These are phyloP conservation scores for Hypomesus transpacificus DNA, from an alignment of 2,113 vertebrate species.

Conservation along the genomic window DNA sequence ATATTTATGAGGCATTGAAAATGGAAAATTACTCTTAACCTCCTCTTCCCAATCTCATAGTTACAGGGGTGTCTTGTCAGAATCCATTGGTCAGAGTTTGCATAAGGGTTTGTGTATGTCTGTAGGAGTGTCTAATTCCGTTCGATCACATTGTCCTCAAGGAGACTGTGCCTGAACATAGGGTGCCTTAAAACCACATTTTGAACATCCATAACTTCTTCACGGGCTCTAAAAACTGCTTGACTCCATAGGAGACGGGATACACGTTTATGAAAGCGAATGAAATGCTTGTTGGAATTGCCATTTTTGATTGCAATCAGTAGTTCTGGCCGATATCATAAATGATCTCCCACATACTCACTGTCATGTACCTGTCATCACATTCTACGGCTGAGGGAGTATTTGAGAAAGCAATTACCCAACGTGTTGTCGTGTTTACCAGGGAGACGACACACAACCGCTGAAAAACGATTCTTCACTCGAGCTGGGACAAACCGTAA, in stretches of 20 bases:
- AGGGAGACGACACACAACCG: neutral
- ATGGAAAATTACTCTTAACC: constrained; percentile 58
- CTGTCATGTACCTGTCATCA: neutral
- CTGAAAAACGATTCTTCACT: too few relatives aligned
- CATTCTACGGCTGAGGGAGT: neutral
- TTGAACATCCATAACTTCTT: neutral
- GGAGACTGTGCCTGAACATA: too few relatives aligned
- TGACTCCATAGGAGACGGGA: too few relatives aligned
- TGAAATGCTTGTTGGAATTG: neutral
- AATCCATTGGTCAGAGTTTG: neutral
- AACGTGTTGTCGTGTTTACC: neutral
- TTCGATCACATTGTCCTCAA: too few relatives aligned
- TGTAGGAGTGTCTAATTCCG: too few relatives aligned
- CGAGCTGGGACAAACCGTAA: too few relatives aligned
- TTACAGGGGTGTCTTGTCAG: constrained; percentile 5
- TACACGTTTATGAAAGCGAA: neutral
- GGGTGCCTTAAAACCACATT: too few relatives aligned
- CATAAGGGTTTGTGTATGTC: neutral
- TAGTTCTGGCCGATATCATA: too few relatives aligned
- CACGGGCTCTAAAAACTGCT: too few relatives aligned
- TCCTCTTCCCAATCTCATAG: constrained; percentile 7
- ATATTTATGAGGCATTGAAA: constrained; percentile 69
- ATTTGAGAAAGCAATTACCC: constrained; percentile 2
- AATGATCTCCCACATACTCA: neutral
- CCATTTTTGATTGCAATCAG: neutral